Evolutionary conservation across 2,113 vertebrate species (phyloP).

Genomic region (Piaya cayana): DNA sequence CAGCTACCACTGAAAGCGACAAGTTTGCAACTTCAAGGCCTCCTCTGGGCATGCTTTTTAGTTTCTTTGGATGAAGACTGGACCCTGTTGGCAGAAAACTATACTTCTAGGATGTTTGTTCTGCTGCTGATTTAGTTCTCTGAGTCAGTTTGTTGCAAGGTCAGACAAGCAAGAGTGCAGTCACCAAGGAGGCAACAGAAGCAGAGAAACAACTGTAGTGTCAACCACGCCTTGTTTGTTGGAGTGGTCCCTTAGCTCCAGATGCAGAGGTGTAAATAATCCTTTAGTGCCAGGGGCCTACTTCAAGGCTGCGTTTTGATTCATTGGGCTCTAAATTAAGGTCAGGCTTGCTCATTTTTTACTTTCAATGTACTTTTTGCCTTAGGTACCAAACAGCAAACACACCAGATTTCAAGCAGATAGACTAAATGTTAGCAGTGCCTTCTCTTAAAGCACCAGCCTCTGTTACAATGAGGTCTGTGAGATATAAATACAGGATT

Average conservation of each 20-base stretch:
- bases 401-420: not conserved
- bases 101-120: not conserved
- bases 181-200: not conserved
- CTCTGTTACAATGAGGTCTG: not conserved
- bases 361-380: not conserved
- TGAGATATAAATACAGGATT: not conserved
- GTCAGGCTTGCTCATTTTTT: not conserved
- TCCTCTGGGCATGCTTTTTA: not conserved
- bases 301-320: not conserved
- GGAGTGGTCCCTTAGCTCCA: not conserved
- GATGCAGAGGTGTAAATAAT: not conserved
- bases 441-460: not conserved
- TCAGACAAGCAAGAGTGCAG: not conserved
- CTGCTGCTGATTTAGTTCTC: not conserved
- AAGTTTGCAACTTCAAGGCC: not conserved
- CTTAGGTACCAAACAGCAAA: not conserved
- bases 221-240: not conserved
- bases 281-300: not conserved
- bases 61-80: not conserved
- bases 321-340: conserved; percentile 14
- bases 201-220: not conserved
- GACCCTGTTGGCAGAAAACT: not conserved
- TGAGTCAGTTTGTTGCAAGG: not conserved
- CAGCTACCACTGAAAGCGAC: not conserved
- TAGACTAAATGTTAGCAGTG: not conserved